phyloP scores from a whole-genome alignment of 2,797 vertebrate genomes.

The Cheirogaleus major region DNA sequence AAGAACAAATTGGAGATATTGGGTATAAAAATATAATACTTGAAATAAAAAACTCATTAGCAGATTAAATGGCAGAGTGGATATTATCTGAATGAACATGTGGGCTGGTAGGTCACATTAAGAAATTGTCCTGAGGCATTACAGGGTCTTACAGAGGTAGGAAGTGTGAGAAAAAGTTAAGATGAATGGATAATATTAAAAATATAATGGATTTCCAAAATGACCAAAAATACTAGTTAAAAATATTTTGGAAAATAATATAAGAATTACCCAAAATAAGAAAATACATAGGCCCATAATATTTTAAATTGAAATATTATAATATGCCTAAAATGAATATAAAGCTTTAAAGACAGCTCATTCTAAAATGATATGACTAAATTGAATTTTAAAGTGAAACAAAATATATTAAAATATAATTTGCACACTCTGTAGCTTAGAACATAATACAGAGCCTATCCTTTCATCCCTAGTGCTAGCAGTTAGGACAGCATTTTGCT shows the following conservation, averaged over 20 bases:
- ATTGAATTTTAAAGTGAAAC: constrained; percentile 11
- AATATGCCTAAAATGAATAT: neutral
- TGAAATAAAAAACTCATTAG: neutral
- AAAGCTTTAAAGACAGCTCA: neutral
- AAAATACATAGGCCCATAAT: neutral
- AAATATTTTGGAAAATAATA: neutral
- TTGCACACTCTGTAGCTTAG: neutral
- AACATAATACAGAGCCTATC: neutral
- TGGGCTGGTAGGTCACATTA: neutral
- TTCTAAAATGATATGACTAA: neutral
- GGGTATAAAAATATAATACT: neutral
- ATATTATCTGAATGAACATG: neutral
- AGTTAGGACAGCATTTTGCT: neutral
- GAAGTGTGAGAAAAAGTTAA: neutral
- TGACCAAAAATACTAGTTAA: neutral
- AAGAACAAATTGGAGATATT: neutral
- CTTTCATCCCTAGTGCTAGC: neutral
- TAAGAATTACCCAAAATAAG: neutral
- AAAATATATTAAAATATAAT: neutral
- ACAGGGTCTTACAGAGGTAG: neutral
- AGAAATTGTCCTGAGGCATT: neutral
- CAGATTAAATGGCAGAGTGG: neutral
- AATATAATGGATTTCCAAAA: neutral
- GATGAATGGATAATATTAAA: neutral
- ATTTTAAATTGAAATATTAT: neutral